Evolutionary conservation across 2,113 vertebrate species (phyloP).

Genomic region (Argyrosomus japonicus): DNA sequence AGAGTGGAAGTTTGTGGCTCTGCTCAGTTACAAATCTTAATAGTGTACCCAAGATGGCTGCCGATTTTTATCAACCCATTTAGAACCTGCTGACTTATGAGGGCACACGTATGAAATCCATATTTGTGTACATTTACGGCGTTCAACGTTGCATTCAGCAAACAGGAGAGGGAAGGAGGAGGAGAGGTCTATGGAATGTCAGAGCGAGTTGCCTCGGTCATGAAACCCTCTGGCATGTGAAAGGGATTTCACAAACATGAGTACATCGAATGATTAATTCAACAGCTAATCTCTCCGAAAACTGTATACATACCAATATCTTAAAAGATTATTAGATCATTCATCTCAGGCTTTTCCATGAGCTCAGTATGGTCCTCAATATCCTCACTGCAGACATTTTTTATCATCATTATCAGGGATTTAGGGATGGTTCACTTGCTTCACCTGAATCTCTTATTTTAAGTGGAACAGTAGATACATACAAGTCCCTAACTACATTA

Average conservation of each 20-base stretch:
- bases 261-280: slow-evolving; percentile 73
- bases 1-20: slow-evolving; percentile 67
- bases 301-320: slow-evolving; percentile 72
- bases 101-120: slow-evolving; percentile 32
- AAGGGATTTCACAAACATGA: slow-evolving; percentile 73
- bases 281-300: slow-evolving; percentile 70
- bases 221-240: slow-evolving; percentile 74
- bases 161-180: slow-evolving; percentile 40
- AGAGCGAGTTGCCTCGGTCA: slow-evolving; percentile 45
- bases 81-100: slow-evolving; percentile 46
- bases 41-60: slow-evolving; percentile 62
- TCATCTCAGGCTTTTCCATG: slow-evolving; percentile 69
- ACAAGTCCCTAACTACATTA: no score
- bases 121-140: slow-evolving; percentile 28
- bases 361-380: slow-evolving; percentile 57
- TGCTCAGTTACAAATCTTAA: slow-evolving; percentile 62
- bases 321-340: slow-evolving; percentile 63
- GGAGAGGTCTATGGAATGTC: slow-evolving; percentile 67
- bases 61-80: slow-evolving; percentile 52
- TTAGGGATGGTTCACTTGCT: slow-evolving; percentile 12
- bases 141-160: slow-evolving; percentile 10
- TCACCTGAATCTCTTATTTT: slow-evolving; percentile 6
- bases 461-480: background rate
- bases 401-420: background rate
- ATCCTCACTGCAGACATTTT: slow-evolving; percentile 27